Base-by-base conservation (phyloP, 2,888 invertebrate species). In the Cosmopolites sordidus region DNA sequence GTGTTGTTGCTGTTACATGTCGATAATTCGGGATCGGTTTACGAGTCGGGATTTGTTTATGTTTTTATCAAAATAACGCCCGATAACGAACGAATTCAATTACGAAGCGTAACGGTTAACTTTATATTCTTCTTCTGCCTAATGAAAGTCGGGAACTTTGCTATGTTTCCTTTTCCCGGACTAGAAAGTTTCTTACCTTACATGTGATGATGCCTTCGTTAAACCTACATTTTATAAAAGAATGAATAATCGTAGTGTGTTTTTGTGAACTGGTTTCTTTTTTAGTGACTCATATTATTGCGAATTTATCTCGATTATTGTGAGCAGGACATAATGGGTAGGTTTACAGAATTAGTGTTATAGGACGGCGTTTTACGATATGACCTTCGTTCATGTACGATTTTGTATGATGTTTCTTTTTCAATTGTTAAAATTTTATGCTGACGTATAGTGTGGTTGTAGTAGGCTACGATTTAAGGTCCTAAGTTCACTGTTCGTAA, bases 1-100 rank as follows among this genome's bases (percentile, higher is more conserved):
- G 61, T 63, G 62, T 61, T 63, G 59, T 63, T 64, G 58, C 62
- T 63, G 62, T 63, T 64, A 65, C 59, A 61, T 63, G 64, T 60
- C 62, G 54, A 59, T 33, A 53, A 50, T 59, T 54, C 48, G 44
- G 51, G 42, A 51, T 44, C 53, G 40, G 61, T 58, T 42, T 48
- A 46, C 52, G 43, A 18, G 39, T 39, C 27, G 22, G 11, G 29
- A 48, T 56, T 62, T 62, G 64, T 62, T 64, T 61, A 60, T 61
- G 62, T 64, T 62, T 61, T 64, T 60, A 58, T 59, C 59, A 12
- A 58, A 51, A 59, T 51, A 51, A 41, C 43, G 48, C 54, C 51
- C 45, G 62, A 51, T 58, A 59, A 51, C 48, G 42, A 44, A 45
- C 54, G 40, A 27, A 49, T 41, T 22, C 22, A 22, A 22, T 22